Evolutionary conservation across 1,140 invertebrate genomes (phyloP).

Genomic region (Papilio machaon): DNA sequence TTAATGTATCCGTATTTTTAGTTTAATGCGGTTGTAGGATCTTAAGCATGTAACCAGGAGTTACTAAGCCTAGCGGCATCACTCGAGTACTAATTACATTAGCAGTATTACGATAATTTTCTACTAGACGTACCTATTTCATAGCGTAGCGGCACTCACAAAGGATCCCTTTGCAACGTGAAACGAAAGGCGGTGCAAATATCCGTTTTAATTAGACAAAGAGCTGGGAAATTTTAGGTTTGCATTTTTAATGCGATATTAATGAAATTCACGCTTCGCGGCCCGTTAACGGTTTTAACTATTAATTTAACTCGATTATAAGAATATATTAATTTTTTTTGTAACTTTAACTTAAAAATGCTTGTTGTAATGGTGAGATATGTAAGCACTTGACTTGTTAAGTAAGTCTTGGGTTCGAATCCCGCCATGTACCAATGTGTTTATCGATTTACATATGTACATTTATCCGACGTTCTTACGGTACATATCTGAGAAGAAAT

Average conservation of each 20-base stretch:
- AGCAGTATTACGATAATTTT: conserved; percentile 39
- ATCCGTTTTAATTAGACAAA: conserved; percentile 40
- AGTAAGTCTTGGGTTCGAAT: no score
- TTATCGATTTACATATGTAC: no score
- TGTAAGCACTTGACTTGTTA: no score
- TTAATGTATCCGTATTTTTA: neutral
- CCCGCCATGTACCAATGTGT: no score
- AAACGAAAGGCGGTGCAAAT: conserved; percentile 32
- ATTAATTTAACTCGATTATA: conserved; percentile 9
- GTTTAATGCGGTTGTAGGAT: neutral
- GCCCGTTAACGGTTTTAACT: neutral
- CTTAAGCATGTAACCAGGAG: neutral
- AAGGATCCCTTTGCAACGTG: conserved; percentile 33
- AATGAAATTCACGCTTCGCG: conserved; percentile 25
- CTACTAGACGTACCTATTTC: conserved; percentile 29
- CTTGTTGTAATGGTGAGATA: neutral
- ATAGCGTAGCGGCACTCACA: conserved; percentile 9
- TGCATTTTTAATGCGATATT: conserved; percentile 33
- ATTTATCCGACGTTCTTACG: no score
- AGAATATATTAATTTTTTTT: neutral
- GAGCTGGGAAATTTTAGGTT: conserved; percentile 30
- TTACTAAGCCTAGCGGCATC: neutral
- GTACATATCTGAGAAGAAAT: no score
- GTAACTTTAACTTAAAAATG: neutral
- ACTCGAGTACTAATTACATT: conserved; percentile 33